Evolutionary conservation across 2,797 vertebrate species (phyloP).

Genomic region (Danio kyathit): DNA sequence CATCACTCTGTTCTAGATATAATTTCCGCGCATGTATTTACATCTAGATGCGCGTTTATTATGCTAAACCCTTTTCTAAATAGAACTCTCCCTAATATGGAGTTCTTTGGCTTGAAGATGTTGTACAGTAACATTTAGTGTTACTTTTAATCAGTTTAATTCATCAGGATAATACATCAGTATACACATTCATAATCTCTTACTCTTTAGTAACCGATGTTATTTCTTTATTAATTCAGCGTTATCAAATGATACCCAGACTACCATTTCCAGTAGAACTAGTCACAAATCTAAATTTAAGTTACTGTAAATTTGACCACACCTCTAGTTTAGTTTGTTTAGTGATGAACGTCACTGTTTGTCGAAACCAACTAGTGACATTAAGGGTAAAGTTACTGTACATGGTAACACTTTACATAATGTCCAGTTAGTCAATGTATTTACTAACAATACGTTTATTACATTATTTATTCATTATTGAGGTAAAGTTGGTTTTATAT

Average conservation of each 20-base stretch:
- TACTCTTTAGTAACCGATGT: no score
- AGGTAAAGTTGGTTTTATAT: no score
- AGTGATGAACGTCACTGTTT: background rate
- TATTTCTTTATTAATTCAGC: background rate
- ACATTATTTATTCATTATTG: no score
- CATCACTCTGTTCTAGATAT: background rate
- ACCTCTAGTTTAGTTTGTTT: background rate
- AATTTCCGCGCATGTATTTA: background rate
- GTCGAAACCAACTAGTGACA: background rate
- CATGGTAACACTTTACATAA: background rate
- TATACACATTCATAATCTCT: no score
- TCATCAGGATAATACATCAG: background rate
- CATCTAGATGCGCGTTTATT: background rate
- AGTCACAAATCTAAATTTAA: background rate
- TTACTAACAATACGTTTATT: no score
- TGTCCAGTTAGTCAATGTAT: no score
- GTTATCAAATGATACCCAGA: background rate
- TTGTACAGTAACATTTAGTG: background rate
- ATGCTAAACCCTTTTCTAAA: background rate
- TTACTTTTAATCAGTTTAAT: background rate
- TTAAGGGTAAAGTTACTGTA: no score
- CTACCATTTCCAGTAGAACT: slow-evolving; percentile 7
- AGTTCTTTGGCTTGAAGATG: background rate
- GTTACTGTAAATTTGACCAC: background rate
- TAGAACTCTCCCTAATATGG: no score